These are phyloP conservation scores for Henricia sp. DNA, from an alignment of 53 echinoderm and acorn worm genomes.

Conservation along the genomic window DNA sequence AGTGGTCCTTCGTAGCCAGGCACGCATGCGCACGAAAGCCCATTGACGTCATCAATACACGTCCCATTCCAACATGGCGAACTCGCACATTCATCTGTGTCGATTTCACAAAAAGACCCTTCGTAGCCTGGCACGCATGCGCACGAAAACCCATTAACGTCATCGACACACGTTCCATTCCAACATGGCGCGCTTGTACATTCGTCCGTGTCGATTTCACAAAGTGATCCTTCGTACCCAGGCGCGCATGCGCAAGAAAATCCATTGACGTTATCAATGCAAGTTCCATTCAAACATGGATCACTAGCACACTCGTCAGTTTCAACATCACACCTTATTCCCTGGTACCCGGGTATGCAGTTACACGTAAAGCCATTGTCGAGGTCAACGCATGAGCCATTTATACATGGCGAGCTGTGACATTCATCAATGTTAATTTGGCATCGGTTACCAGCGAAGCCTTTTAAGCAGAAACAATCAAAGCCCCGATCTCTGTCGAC, in stretches of 20 bases:
- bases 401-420: background rate
- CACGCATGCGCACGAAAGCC: background rate
- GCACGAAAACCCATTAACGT: conserved; percentile 18
- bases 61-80: conserved; percentile 31
- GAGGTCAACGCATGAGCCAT: background rate
- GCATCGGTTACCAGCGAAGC: background rate
- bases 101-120: conserved; percentile 8
- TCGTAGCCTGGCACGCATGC: background rate
- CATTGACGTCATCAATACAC: background rate
- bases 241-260: background rate
- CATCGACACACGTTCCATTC: conserved; percentile 26
- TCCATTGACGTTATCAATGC: background rate
- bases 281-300: background rate
- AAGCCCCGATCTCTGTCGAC: too few species aligned
- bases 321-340: background rate
- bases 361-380: background rate
- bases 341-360: background rate
- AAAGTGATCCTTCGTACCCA: too few species aligned
- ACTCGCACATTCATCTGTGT: conserved; percentile 22
- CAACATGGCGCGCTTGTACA: too few species aligned
- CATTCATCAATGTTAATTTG: conserved; percentile 17
- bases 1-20: conserved; percentile 17
- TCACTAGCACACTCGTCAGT: background rate
- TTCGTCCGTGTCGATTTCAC: too few species aligned
- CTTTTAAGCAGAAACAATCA: background rate